These are phyloP conservation scores for Anolis sagrei DNA, from an alignment of 2,113 vertebrate genomes.

Conservation along the genomic window DNA sequence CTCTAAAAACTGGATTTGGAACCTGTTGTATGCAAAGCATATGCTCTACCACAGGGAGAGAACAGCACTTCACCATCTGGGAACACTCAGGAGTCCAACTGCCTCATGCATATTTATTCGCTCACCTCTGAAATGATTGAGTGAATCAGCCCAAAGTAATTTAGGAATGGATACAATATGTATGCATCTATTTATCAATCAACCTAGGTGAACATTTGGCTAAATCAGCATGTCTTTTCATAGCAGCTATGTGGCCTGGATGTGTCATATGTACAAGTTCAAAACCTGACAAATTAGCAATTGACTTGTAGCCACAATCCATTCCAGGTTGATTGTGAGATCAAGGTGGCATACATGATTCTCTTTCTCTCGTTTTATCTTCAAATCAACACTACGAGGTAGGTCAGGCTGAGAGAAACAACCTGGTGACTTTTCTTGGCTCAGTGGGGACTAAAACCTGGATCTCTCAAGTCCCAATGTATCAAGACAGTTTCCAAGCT, in stretches of 20 bases:
- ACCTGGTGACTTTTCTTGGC: too few species aligned
- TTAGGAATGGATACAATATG: not conserved
- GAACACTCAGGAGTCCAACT: too few species aligned
- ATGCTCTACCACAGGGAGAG: too few species aligned
- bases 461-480: too few species aligned
- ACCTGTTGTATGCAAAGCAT: not conserved
- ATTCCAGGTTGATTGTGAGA: not conserved
- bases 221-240: not conserved
- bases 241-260: too few species aligned
- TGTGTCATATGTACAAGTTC: not conserved
- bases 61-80: not conserved
- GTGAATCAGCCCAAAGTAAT: not conserved
- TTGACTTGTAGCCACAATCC: not conserved
- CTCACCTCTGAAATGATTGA: not conserved
- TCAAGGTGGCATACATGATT: not conserved
- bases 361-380: not conserved
- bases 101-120: not conserved
- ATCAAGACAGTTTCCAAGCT: not conserved
- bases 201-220: not conserved
- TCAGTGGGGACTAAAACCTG: too few species aligned
- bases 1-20: too few species aligned
- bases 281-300: not conserved
- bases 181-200: not conserved
- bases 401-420: not conserved
- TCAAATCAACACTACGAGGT: not conserved